Base-by-base conservation (phyloP, 2,797 vertebrate genomes). In the Holocentrus rufus region DNA sequence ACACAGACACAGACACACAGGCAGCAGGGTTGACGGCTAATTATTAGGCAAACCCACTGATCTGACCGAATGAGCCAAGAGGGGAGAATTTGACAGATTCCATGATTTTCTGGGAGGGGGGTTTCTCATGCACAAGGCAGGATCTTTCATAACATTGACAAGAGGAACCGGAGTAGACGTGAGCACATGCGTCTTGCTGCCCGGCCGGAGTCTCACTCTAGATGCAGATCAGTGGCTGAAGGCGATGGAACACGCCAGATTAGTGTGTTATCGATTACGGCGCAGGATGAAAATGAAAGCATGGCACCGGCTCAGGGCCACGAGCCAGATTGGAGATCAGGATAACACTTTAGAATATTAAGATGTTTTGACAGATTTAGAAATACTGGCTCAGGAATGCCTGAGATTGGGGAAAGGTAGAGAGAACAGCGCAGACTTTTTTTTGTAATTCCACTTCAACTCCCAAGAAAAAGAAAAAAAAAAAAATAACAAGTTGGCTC, bases 201-300 rank as follows among this genome's bases (percentile, higher is more conserved):
- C 72, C 59, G 15, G 69, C 74, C 22, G 74, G 76, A 84, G 76
- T 76, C 75, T 81, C 76, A 72, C 77, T 87, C 77, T 57, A 75
- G 87, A 87, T 88, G 88, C 89, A 90, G 88, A 89, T 91, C 89
- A 90, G 90, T 79, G 88, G 81, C 79, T 81, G 58, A 39, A 34
- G 81, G 82, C 63, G 49, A 81, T 76, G 74, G 73, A 76, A 65
- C 81, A 83, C 82, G 82, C 78, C 84, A 74, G 81, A 86, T 87
- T 87, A 89, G 85, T 87, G 66, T 74, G 81, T 85, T 82, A 83
- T 83, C 70, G 65, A 71, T 77, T 73, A 86, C 68, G 4, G 52
- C 59, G 72, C 87, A 90, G 81, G 81, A 85, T 57, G 77, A 86
- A 84, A 87, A 91, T 84, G 73, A 90, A 56, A 91, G 82, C 85